Conservation (phyloP, 2,888 invertebrate species). For the Agrotis segetum region DNA sequence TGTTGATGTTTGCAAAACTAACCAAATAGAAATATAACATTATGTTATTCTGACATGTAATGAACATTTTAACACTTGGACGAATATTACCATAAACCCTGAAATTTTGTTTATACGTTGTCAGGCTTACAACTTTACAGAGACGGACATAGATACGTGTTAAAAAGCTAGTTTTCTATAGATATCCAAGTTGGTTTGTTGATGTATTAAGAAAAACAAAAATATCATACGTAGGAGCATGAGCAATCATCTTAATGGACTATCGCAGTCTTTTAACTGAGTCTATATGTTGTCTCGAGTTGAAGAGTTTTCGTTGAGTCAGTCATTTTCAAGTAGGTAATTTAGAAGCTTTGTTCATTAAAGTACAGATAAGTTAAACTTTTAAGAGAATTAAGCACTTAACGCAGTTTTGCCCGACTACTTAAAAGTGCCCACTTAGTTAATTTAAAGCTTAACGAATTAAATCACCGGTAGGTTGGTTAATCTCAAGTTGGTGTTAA, state of each 20-base stretch:
- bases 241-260: slow-evolving; percentile 24
- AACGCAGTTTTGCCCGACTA: background rate
- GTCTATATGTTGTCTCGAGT: background rate
- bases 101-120: too few species aligned
- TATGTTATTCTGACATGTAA: too few species aligned
- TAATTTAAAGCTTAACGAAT: background rate
- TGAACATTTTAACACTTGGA: too few species aligned
- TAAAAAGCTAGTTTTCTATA: too few species aligned
- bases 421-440: too few species aligned
- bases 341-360: background rate
- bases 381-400: background rate
- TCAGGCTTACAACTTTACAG: too few species aligned
- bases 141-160: too few species aligned
- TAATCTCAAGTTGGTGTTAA: too few species aligned
- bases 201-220: background rate
- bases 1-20: too few species aligned
- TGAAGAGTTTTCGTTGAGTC: background rate
- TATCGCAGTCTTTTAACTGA: slow-evolving; percentile 20
- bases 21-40: too few species aligned
- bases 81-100: too few species aligned
- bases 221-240: background rate
- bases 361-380: background rate
- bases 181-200: background rate
- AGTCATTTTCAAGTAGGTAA: background rate
- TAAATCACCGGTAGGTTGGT: too few species aligned